phyloP scores from a whole-genome alignment of 2,113 vertebrate species.

The Clarias batrachus region DNA sequence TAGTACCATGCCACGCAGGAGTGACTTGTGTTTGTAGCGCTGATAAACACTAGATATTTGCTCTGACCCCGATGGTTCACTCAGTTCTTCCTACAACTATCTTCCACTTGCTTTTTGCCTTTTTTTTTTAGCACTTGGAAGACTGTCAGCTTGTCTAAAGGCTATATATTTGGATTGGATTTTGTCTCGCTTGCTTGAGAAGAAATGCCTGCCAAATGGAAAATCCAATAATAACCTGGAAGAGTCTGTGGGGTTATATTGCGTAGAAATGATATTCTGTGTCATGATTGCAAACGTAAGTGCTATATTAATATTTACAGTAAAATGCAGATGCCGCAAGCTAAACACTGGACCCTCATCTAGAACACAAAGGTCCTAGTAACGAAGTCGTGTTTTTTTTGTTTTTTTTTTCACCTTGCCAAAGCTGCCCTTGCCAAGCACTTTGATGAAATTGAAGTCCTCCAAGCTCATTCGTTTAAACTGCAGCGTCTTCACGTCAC shows the following conservation, averaged over 20 bases:
- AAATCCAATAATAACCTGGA: not conserved
- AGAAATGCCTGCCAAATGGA: not conserved
- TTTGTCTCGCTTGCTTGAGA: not conserved
- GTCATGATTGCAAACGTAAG: not conserved
- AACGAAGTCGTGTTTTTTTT: not conserved
- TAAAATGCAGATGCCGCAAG: not conserved
- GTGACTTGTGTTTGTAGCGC: not conserved
- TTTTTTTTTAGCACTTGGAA: not conserved
- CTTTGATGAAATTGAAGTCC: constrained; percentile 96
- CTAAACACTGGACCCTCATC: not conserved
- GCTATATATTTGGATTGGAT: not conserved
- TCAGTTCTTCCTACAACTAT: not conserved
- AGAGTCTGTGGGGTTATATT: not conserved
- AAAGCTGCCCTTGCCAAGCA: constrained; percentile 96
- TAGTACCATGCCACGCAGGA: not conserved
- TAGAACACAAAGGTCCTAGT: not conserved
- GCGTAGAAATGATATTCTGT: not conserved
- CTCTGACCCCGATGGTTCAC: not conserved
- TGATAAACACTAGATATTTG: not conserved
- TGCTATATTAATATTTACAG: not conserved
- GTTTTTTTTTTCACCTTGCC: constrained; percentile 80
- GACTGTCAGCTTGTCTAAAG: not conserved
- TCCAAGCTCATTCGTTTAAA: constrained; percentile 83
- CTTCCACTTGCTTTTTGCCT: not conserved
- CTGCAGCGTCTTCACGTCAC: constrained; percentile 81